These are phyloP conservation scores for Andrena flavipes DNA, from an alignment of 2,888 invertebrate genomes.

Conservation along the genomic window DNA sequence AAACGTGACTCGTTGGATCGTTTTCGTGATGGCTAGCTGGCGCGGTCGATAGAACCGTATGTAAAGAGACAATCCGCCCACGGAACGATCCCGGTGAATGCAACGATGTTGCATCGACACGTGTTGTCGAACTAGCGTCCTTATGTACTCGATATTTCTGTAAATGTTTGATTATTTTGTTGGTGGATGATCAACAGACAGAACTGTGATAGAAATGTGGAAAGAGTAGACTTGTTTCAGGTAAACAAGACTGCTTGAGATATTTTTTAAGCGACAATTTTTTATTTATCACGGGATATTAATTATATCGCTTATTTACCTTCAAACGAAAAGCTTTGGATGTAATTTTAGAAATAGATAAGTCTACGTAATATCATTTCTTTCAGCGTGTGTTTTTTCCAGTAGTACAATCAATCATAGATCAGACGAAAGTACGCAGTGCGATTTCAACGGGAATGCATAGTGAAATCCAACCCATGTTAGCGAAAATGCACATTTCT, in stretches of 20 bases:
- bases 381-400: neutral
- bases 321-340: neutral
- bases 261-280: too few species aligned
- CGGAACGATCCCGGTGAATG: neutral
- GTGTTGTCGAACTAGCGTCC: neutral
- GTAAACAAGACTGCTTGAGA: neutral
- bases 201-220: neutral
- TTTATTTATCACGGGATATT: too few species aligned
- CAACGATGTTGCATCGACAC: slow-evolving; percentile 6
- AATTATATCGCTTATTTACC: too few species aligned
- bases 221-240: too few species aligned
- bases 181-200: slow-evolving; percentile 4
- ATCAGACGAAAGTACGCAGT: neutral
- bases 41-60: slow-evolving; percentile 13
- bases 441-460: neutral
- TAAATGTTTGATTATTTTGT: slow-evolving; percentile 2
- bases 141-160: slow-evolving; percentile 6
- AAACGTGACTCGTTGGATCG: neutral
- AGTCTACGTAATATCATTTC: neutral
- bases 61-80: slow-evolving; percentile 17
- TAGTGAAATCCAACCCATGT: neutral
- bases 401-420: slow-evolving; percentile 6
- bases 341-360: neutral
- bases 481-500: too few species aligned
- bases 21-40: too few species aligned